phyloP scores from a whole-genome alignment of 2,888 invertebrate genomes.

The Sisyra nigra region DNA sequence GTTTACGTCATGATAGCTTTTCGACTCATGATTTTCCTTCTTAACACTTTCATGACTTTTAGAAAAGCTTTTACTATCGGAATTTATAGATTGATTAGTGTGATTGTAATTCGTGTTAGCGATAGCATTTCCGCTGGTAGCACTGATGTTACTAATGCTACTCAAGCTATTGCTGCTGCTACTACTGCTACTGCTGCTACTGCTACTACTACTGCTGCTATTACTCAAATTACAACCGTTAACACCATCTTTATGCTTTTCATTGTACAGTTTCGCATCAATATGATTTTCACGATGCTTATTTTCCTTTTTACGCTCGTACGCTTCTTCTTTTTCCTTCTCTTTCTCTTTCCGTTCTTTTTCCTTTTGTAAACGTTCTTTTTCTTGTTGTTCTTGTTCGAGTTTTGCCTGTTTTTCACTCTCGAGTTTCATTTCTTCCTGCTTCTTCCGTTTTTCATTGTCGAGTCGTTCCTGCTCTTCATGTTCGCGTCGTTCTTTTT shows the following conservation, averaged over 20 bases:
- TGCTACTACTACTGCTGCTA: conserved; percentile 19
- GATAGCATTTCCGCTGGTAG: conserved; percentile 31
- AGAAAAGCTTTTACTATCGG: background rate
- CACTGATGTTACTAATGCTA: conserved; percentile 27
- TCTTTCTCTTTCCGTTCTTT: conserved; percentile 21
- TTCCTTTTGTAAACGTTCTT: conserved; percentile 21
- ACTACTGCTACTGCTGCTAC: conserved; percentile 25
- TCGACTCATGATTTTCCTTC: conserved; percentile 7
- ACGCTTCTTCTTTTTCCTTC: conserved; percentile 22
- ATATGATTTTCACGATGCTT: conserved; percentile 24
- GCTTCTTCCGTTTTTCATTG: conserved; percentile 17
- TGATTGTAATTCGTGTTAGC: conserved; percentile 28
- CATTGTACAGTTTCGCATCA: conserved; percentile 26
- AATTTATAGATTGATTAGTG: background rate
- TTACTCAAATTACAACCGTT: conserved; percentile 25
- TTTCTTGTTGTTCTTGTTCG: conserved; percentile 21
- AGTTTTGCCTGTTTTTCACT: conserved; percentile 24
- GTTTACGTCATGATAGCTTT: conserved; percentile 12
- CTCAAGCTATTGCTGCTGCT: conserved; percentile 17
- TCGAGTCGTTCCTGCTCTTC: conserved; percentile 17
- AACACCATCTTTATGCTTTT: conserved; percentile 27
- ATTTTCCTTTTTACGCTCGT: conserved; percentile 18
- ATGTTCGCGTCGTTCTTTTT: conserved; percentile 18
- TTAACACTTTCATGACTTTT: conserved; percentile 3
- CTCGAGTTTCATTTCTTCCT: conserved; percentile 24